phyloP scores from a whole-genome alignment of 2,888 invertebrate species.

The Acanthacorydalis orientalis region DNA sequence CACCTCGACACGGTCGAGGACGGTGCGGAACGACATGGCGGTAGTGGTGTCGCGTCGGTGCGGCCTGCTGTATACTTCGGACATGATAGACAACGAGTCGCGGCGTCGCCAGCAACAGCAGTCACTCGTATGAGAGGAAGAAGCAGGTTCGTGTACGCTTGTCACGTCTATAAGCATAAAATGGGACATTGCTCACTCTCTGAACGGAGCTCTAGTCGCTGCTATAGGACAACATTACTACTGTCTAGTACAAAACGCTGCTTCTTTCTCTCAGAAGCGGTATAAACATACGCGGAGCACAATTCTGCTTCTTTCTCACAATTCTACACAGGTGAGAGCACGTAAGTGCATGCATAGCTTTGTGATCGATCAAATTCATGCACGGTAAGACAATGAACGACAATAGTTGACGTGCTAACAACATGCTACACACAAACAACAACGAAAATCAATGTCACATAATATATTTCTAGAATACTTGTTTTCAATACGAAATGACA shows the following conservation, averaged over 20 bases:
- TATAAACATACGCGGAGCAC: too few species aligned
- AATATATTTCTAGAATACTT: not conserved
- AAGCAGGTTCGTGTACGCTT: constrained; percentile 24
- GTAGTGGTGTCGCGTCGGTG: constrained; percentile 11
- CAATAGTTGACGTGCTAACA: too few species aligned
- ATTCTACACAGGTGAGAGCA: not conserved
- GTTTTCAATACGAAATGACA: too few species aligned
- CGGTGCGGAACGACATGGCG: constrained; percentile 14
- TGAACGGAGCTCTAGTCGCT: too few species aligned
- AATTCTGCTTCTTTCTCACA: constrained; percentile 4
- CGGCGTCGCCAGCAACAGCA: constrained; percentile 22
- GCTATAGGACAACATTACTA: too few species aligned
- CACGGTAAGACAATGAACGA: not conserved
- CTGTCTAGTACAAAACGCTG: too few species aligned
- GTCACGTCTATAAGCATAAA: constrained; percentile 14
- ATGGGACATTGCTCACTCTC: not conserved
- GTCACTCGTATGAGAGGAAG: constrained; percentile 19
- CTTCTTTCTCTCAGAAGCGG: too few species aligned
- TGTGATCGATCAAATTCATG: not conserved
- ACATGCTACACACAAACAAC: not conserved
- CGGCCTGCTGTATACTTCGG: constrained; percentile 39
- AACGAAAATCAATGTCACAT: not conserved
- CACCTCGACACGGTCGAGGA: constrained; percentile 28
- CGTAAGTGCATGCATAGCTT: too few species aligned
- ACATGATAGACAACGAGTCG: constrained; percentile 29